Evolutionary conservation across 2,888 invertebrate species (phyloP).

Genomic region (Drosophila meridionalis): DNA sequence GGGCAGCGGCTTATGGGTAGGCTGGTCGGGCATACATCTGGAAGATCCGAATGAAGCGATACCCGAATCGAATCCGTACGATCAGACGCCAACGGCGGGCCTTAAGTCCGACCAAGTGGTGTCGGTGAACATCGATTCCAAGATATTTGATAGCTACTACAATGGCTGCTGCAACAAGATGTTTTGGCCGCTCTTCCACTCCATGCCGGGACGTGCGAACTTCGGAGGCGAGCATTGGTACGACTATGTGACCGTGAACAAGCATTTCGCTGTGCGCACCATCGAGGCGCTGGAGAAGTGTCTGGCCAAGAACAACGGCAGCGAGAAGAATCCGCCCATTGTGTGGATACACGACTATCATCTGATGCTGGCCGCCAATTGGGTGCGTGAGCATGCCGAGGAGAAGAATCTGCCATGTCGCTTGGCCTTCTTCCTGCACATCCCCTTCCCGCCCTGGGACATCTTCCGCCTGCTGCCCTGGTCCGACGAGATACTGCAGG

Average conservation of each 20-base stretch:
- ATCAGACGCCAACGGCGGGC: slow-evolving; percentile 94
- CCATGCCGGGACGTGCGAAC: slow-evolving; percentile 95
- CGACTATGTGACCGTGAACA: slow-evolving; percentile 92
- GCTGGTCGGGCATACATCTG: slow-evolving; percentile 95
- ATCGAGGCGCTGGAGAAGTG: slow-evolving; percentile 88
- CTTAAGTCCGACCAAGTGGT: slow-evolving; percentile 93
- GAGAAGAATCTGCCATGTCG: slow-evolving; percentile 91
- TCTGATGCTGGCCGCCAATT: slow-evolving; percentile 95
- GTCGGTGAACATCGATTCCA: slow-evolving; percentile 91
- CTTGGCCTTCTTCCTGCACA: slow-evolving; percentile 96
- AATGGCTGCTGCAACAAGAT: slow-evolving; percentile 97
- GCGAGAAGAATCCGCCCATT: slow-evolving; percentile 85
- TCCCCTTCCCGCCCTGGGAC: slow-evolving; percentile 98
- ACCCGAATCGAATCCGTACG: slow-evolving; percentile 94
- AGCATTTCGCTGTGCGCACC: slow-evolving; percentile 93
- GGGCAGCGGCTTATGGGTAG: slow-evolving; percentile 94
- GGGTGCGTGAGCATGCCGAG: slow-evolving; percentile 94
- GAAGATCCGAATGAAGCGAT: slow-evolving; percentile 91
- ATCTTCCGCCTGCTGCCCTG: slow-evolving; percentile 95
- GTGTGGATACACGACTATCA: slow-evolving; percentile 98
- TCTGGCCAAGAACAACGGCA: slow-evolving; percentile 84
- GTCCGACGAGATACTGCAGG: slow-evolving; percentile 97
- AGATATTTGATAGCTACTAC: slow-evolving; percentile 93
- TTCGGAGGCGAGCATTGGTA: slow-evolving; percentile 94
- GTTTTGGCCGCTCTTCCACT: slow-evolving; percentile 96